Evolutionary conservation across 2,888 invertebrate species (phyloP).

Genomic region (Cephus sareptanus): DNA sequence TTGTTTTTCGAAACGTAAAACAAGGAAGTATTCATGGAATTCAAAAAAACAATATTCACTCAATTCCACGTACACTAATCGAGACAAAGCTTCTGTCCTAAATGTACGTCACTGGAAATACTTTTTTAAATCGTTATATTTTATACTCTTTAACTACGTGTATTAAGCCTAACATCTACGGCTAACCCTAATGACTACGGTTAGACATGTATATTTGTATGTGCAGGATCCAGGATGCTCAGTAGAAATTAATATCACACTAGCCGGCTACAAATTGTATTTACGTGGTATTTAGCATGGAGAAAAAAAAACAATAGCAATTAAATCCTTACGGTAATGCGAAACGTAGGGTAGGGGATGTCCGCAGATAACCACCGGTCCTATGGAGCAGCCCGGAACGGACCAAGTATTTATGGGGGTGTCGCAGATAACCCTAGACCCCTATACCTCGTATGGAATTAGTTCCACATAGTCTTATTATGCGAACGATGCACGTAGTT

Average conservation of each 20-base stretch:
- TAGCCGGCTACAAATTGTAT: background rate
- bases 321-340: conserved; percentile 44
- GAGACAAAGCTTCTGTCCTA: background rate
- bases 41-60: background rate
- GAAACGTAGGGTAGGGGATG: conserved; percentile 35
- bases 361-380: conserved; percentile 42
- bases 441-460: conserved; percentile 30
- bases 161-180: background rate
- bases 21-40: background rate
- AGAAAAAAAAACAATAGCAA: conserved; percentile 47
- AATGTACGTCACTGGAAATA: background rate
- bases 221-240: background rate
- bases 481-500: background rate
- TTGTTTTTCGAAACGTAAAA: background rate
- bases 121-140: background rate
- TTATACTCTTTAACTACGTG: background rate
- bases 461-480: conserved; percentile 13
- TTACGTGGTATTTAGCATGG: background rate
- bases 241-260: background rate
- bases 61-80: background rate
- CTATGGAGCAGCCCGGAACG: conserved; percentile 15
- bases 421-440: conserved; percentile 45
- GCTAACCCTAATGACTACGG: background rate
- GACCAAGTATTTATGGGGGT: conserved; percentile 42
- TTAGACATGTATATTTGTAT: background rate